Evolutionary conservation across 2,113 vertebrate genomes (phyloP).

Genomic region (Glaucomys volans): DNA sequence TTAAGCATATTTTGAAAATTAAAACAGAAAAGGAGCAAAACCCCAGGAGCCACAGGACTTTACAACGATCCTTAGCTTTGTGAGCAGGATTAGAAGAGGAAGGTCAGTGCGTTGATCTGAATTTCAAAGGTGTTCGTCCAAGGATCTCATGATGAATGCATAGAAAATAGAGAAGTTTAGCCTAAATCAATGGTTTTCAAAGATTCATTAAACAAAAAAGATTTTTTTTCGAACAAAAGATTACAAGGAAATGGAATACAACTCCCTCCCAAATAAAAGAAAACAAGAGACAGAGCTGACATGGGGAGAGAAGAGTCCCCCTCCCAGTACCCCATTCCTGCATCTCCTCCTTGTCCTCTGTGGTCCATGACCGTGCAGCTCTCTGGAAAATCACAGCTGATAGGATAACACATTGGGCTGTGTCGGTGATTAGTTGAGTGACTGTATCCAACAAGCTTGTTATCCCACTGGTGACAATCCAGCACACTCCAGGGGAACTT

Average conservation of each 20-base stretch:
- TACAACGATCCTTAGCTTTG: constrained; percentile 31
- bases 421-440: neutral
- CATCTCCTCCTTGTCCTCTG: neutral
- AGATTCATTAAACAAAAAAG: neutral
- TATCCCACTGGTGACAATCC: neutral
- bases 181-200: constrained; percentile 21
- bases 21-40: neutral
- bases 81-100: neutral
- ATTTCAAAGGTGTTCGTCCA: constrained; percentile 47
- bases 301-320: neutral
- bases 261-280: neutral
- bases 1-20: neutral
- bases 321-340: neutral
- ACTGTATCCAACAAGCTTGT: neutral
- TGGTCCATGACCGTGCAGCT: neutral
- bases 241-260: neutral
- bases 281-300: neutral
- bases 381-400: neutral
- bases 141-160: neutral
- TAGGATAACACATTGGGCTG: neutral
- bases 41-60: neutral
- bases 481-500: neutral
- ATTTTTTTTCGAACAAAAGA: constrained; percentile 21
- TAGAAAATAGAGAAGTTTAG: constrained; percentile 13
- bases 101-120: neutral